A percentile compares a stretch with the other conserved stretches of the same genome.
Evolutionary conservation across 2,113 vertebrate species (phyloP).

Genomic region (Plestiodon gilberti): DNA sequence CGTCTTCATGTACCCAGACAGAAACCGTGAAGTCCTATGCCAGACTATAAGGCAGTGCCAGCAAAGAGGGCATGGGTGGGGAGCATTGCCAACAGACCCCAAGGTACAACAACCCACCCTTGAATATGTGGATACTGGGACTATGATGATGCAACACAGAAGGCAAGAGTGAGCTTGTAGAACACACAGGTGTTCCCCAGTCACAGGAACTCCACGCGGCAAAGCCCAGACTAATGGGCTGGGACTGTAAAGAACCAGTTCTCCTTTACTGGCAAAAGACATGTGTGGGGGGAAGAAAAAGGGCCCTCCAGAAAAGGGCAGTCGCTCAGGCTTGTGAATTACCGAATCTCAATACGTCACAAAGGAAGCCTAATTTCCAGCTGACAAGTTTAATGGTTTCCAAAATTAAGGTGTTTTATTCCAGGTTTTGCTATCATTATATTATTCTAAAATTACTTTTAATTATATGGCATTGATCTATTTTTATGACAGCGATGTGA

Average conservation of each 20-base stretch:
- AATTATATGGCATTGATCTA: conserved; percentile 27
- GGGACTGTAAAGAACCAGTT: neutral
- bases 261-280: neutral
- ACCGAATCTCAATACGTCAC: neutral
- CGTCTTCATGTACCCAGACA: neutral
- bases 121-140: neutral
- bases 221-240: neutral
- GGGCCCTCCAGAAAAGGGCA: neutral
- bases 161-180: neutral
- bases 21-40: too few species aligned
- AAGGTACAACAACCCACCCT: neutral
- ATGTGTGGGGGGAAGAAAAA: neutral
- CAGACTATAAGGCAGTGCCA: neutral
- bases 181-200: neutral
- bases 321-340: neutral
- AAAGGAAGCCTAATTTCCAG: conserved; percentile 13
- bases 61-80: neutral
- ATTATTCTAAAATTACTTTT: conserved; percentile 46
- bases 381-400: conserved; percentile 12
- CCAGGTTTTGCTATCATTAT: conserved; percentile 18
- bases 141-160: neutral
- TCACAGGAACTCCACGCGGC: neutral
- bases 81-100: neutral
- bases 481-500: conserved; percentile 15
- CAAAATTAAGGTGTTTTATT: conserved; percentile 18